Conservation (phyloP, 2,797 vertebrate species). For the Sternotherus odoratus region DNA sequence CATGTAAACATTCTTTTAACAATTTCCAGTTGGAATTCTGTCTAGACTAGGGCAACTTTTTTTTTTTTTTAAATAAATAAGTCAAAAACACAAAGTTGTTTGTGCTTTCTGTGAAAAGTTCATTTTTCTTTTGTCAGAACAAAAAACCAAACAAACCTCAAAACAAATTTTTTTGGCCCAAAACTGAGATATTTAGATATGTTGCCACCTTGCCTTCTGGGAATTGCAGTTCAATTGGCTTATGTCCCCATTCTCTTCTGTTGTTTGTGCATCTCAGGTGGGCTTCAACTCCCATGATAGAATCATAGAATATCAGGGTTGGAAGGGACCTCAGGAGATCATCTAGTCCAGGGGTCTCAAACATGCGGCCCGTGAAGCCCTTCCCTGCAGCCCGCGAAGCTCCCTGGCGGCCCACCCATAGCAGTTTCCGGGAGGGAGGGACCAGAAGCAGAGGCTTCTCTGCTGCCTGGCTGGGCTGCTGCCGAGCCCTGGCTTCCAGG, state of each 20-base stretch:
- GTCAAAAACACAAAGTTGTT: no score
- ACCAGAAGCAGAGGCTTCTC: no score
- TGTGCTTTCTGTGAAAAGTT: background rate
- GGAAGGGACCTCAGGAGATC: no score
- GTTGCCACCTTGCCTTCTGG: background rate
- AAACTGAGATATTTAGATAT: background rate
- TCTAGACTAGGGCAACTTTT: background rate
- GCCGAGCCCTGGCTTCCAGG: no score
- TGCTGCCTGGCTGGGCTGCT: no score
- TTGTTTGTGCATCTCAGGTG: background rate
- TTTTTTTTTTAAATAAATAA: no score
- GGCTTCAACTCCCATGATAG: background rate
- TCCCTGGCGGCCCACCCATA: no score
- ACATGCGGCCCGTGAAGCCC: no score
- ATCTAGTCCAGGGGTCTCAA: no score
- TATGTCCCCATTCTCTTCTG: background rate
- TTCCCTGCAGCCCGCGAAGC: no score
- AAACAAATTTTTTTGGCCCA: background rate
- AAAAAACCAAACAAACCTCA: background rate
- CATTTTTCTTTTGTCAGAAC: background rate
- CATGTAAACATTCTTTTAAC: background rate
- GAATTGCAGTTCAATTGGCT: fast-evolving
- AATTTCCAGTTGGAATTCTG: background rate
- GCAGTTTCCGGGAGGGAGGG: no score
- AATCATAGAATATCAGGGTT: no score